These are phyloP conservation scores for Turnix velox DNA, from an alignment of 2,113 vertebrate species.

Conservation along the genomic window DNA sequence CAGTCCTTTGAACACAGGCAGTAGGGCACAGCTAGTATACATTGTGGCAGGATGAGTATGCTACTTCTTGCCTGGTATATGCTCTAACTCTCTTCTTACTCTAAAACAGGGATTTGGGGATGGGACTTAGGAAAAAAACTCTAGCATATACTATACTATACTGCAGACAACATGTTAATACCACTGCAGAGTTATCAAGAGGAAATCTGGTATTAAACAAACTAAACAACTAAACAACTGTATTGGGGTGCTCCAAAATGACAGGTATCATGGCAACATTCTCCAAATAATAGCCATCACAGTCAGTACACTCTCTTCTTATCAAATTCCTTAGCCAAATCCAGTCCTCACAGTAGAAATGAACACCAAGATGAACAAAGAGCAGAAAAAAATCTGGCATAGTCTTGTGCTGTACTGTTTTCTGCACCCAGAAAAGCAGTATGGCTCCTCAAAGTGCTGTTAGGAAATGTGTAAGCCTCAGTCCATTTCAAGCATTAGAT, in stretches of 20 bases:
- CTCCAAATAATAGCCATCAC: background rate
- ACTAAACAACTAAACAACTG: background rate
- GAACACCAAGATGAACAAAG: background rate
- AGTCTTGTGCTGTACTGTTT: background rate
- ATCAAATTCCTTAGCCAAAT: background rate
- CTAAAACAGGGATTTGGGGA: background rate
- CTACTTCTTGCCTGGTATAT: background rate
- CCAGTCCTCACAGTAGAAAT: background rate
- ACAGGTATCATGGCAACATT: background rate
- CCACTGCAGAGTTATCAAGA: background rate
- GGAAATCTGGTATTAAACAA: background rate
- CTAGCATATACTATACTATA: fast-evolving
- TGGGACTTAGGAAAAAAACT: background rate
- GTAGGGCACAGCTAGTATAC: background rate
- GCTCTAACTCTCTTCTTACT: background rate
- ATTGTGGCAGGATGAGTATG: background rate
- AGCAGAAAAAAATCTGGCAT: background rate
- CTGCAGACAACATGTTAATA: background rate
- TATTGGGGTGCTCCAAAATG: background rate
- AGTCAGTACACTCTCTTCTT: background rate
- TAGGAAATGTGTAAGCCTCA: background rate
- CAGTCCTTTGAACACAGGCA: background rate
- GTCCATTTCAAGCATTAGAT: background rate
- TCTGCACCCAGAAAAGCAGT: background rate
- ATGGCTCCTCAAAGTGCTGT: background rate